Base-by-base conservation (phyloP, 2,113 vertebrate species). In the Bambusicola thoracicus region DNA sequence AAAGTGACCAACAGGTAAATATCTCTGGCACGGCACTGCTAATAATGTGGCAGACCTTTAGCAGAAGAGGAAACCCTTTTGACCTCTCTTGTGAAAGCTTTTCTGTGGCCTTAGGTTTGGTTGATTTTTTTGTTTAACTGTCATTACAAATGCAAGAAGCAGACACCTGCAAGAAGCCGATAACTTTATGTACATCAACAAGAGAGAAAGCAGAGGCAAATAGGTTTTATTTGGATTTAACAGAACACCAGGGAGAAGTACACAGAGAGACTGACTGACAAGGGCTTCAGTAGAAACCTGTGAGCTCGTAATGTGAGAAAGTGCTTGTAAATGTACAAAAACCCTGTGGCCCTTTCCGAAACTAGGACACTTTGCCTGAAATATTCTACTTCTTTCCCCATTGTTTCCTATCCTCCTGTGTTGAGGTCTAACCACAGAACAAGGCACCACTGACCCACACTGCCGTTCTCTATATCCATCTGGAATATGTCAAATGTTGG, bases 1-100 rank as follows among this genome's bases (percentile, higher is more conserved):
- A 97, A 92, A 91, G 78, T 85, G 95, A 95, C 90, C 87, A 95
- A 95, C 94, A 96, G 96, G 93, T 96, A 96, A 97, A 97, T 96
- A 95, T 97, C 93, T 90, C 74, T 96, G 78, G 92, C 94, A 93
- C 92, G 13, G 83, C 92, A 36, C 92, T 81, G 87, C 91, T 97
- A 95, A 91, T 95, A 96, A 95, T 48, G 51, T 19, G 90, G 77
- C 86, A 96, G 90, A 94, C 90, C 79, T 95, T 92, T 85, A 85
- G 66, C 80, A 92, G 69, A 75, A 90, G 76, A 89, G 92, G 97
- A 96, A 96, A 89, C 73, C 95, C 94, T 94, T 96, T 95, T 95
- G 94, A 94, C 87, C 95, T 55, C 83, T 92, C 75, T 67, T 72
- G 77, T 94, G 92, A 95, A 94, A 90, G 76, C 80, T 94, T 93